phyloP scores from a whole-genome alignment of 2,888 invertebrate species.

The Neuroscelio doddi region DNA sequence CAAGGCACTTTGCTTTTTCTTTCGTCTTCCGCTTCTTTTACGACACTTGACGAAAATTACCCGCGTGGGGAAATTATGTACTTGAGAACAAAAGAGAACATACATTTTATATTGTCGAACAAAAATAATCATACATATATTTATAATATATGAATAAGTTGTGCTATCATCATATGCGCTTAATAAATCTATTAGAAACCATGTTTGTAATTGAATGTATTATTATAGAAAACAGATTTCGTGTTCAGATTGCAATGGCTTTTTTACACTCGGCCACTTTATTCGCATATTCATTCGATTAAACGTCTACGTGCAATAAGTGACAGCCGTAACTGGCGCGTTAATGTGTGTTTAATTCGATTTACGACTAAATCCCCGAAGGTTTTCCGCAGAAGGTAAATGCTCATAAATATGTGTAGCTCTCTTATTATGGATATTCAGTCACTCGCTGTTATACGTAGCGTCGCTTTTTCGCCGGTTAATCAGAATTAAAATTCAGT shows the following conservation, averaged over 20 bases:
- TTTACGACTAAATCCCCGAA: slow-evolving; percentile 37
- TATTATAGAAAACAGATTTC: background rate
- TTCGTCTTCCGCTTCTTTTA: slow-evolving; percentile 26
- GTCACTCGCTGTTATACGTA: slow-evolving; percentile 39
- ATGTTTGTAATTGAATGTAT: no score
- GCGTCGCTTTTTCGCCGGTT: slow-evolving; percentile 56
- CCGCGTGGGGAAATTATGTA: background rate
- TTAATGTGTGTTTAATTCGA: slow-evolving; percentile 51
- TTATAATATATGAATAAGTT: no score
- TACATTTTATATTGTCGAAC: background rate
- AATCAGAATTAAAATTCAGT: slow-evolving; percentile 68
- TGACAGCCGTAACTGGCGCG: slow-evolving; percentile 49
- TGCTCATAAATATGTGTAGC: slow-evolving; percentile 48
- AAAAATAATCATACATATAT: no score
- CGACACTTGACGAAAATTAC: slow-evolving; percentile 6
- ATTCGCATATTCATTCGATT: slow-evolving; percentile 41
- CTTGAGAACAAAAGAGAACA: background rate
- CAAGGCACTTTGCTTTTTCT: slow-evolving; percentile 28
- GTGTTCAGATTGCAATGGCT: background rate
- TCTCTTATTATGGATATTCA: slow-evolving; percentile 45
- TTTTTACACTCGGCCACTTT: slow-evolving; percentile 14
- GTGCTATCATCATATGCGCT: no score
- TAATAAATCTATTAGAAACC: no score
- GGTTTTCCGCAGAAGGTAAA: slow-evolving; percentile 40
- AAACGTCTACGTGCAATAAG: slow-evolving; percentile 40